phyloP scores from a whole-genome alignment of 2,888 invertebrate genomes.

The Rotaria magnacalcarata region DNA sequence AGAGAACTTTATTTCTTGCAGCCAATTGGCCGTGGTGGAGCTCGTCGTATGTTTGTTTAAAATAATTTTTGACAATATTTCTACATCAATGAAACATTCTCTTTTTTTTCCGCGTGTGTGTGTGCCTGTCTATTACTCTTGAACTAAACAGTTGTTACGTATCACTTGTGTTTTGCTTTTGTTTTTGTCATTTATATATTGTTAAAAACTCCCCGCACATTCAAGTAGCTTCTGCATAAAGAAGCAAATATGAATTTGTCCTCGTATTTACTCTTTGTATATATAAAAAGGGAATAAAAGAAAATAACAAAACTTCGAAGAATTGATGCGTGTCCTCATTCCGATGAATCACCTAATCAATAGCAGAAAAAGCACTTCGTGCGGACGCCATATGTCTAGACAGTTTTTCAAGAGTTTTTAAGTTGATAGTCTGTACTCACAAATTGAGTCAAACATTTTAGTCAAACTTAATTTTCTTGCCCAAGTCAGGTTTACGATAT shows the following conservation, averaged over 20 bases:
- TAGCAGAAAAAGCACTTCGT: too few species aligned
- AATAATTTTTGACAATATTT: neutral
- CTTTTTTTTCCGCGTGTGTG: neutral
- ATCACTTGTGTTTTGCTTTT: neutral
- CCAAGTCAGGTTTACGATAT: too few species aligned
- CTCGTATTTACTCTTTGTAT: neutral
- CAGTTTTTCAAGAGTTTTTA: too few species aligned
- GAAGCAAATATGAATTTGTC: neutral
- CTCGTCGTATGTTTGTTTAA: neutral
- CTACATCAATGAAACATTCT: neutral
- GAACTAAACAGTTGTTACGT: constrained; percentile 6
- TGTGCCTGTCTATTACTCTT: neutral
- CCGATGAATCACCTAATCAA: too few species aligned
- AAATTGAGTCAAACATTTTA: too few species aligned
- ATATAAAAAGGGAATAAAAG: neutral
- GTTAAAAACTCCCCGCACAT: too few species aligned
- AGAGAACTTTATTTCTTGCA: neutral
- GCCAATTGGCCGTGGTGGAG: neutral
- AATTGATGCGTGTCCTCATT: too few species aligned
- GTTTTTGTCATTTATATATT: neutral
- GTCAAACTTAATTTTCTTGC: too few species aligned
- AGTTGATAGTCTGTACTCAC: too few species aligned
- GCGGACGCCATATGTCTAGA: too few species aligned
- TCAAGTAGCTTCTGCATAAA: too few species aligned
- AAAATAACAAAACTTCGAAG: neutral